Percentiles rank a stretch among this genome's conserved stretches.
Evolutionary conservation across 2,888 invertebrate genomes (phyloP).

Genomic region (Nomada hirtipes): DNA sequence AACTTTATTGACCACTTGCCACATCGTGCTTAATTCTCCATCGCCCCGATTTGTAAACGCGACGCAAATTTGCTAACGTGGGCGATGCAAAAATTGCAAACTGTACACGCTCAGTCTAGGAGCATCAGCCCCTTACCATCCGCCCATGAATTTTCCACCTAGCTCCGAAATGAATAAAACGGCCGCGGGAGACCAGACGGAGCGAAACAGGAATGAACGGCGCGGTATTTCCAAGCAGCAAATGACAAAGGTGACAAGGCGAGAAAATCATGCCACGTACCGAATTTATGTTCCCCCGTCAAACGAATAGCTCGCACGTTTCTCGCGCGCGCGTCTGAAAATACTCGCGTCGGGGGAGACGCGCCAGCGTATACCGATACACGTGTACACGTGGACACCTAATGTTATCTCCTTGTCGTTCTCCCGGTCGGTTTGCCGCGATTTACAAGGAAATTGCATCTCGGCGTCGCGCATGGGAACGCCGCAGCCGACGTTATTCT

Average conservation of each 20-base stretch:
- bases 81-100: too few species aligned
- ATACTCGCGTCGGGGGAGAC: constrained; percentile 68
- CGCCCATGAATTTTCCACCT: constrained; percentile 51
- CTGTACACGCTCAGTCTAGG: background rate
- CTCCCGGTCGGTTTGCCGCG: constrained; percentile 44
- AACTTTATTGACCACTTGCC: background rate
- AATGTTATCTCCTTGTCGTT: constrained; percentile 64
- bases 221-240: constrained; percentile 82
- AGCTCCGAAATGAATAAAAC: constrained; percentile 64
- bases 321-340: constrained; percentile 74
- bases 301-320: constrained; percentile 81
- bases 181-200: constrained; percentile 24
- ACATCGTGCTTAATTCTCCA: too few species aligned
- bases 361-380: constrained; percentile 43
- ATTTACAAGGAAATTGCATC: constrained; percentile 63
- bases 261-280: constrained; percentile 79
- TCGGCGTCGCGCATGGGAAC: constrained; percentile 26
- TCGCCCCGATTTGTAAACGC: too few species aligned
- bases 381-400: constrained; percentile 58
- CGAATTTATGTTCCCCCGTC: constrained; percentile 82
- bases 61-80: too few species aligned
- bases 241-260: constrained; percentile 83
- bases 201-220: constrained; percentile 74
- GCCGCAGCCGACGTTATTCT: constrained; percentile 36
- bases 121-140: constrained; percentile 28